Evolutionary conservation across 2,888 invertebrate species (phyloP).

Genomic region (Sphaerophoria rueppellii): DNA sequence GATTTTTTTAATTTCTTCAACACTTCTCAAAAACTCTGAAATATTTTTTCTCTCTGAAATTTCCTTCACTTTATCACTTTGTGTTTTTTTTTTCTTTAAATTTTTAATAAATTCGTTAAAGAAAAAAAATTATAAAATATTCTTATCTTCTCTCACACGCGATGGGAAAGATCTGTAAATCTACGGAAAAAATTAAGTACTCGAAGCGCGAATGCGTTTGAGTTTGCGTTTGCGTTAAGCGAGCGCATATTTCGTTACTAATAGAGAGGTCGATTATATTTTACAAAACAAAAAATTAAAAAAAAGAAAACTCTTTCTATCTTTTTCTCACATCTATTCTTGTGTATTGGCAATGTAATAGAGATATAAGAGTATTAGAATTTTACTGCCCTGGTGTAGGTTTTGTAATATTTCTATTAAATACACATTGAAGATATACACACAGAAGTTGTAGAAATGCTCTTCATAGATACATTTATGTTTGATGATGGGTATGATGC

Average conservation of each 20-base stretch:
- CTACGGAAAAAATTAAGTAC: constrained; percentile 55
- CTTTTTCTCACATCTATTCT: constrained; percentile 54
- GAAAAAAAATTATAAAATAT: constrained; percentile 74
- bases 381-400: constrained; percentile 57
- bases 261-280: constrained; percentile 55
- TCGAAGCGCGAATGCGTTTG: constrained; percentile 71
- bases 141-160: constrained; percentile 65
- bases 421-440: constrained; percentile 59
- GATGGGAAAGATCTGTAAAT: constrained; percentile 64
- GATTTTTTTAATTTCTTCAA: not conserved
- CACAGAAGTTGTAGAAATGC: constrained; percentile 41
- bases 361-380: constrained; percentile 3
- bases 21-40: constrained; percentile 19
- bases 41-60: constrained; percentile 15
- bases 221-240: constrained; percentile 58
- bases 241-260: constrained; percentile 73
- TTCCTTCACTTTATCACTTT: constrained; percentile 59
- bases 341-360: constrained; percentile 38
- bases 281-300: constrained; percentile 40
- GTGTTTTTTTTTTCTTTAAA: constrained; percentile 29
- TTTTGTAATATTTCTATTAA: constrained; percentile 68
- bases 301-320: constrained; percentile 42
- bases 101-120: constrained; percentile 50
- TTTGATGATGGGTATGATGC: constrained; percentile 36
- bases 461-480: constrained; percentile 65